These are phyloP conservation scores for Ectobius pallidus DNA, from an alignment of 2,888 invertebrate genomes.

Conservation along the genomic window DNA sequence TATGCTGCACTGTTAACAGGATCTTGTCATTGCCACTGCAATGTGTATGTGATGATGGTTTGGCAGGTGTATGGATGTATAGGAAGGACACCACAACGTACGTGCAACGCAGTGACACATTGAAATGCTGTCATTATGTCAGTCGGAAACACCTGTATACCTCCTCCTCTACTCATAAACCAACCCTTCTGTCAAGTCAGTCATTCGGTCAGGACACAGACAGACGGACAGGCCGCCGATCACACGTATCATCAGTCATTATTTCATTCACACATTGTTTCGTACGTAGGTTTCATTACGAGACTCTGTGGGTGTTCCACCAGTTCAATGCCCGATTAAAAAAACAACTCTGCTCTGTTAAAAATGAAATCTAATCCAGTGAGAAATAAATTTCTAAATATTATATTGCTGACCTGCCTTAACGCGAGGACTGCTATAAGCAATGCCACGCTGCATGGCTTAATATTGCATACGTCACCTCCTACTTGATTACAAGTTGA, in stretches of 20 bases:
- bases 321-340: too few species aligned
- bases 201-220: constrained; percentile 26
- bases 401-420: too few species aligned
- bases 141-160: constrained; percentile 36
- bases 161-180: constrained; percentile 14
- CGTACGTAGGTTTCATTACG: constrained; percentile 2
- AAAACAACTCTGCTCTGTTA: too few species aligned
- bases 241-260: constrained; percentile 28
- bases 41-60: constrained; percentile 22
- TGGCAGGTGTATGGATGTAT: constrained; percentile 27
- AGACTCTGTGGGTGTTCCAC: background rate
- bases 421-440: too few species aligned
- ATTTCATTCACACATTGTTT: constrained; percentile 26
- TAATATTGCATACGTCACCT: too few species aligned
- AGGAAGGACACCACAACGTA: constrained; percentile 8
- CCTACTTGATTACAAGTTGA: too few species aligned
- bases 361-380: too few species aligned
- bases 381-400: too few species aligned
- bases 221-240: constrained; percentile 10
- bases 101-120: constrained; percentile 25
- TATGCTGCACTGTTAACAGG: too few species aligned
- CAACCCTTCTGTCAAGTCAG: constrained; percentile 26
- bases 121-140: constrained; percentile 37
- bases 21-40: too few species aligned
- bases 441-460: too few species aligned